Evolutionary conservation across 2,888 invertebrate species (phyloP), one percentile per base, ranked within the genome.

Genomic region (Lasioglossum figueresi): DNA sequence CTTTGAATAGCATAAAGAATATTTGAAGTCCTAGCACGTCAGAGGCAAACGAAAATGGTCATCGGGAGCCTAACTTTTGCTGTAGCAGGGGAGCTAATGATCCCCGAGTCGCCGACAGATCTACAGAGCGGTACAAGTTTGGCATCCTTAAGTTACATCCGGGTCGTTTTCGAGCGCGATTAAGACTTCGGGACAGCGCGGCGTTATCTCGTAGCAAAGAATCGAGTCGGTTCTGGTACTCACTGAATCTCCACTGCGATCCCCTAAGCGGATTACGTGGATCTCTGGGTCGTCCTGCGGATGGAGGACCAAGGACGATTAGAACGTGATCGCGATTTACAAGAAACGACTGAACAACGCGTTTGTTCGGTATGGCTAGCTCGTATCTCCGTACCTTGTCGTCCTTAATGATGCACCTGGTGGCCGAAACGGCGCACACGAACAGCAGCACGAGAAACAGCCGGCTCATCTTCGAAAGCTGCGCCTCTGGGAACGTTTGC

Each of bases 351-450:
- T 80, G 80, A 56, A 86, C 73, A 43, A 84, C 75, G 59, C 82
- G 87, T 71, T 78, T 83, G 43, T 34, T 70, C 63, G 89, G 88
- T 76, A 90, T 82, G 48, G 82, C 85, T 78, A 92, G 88, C 72
- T 88, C 82, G 88, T 86, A 89, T 88, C 80, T 88, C 75, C 82
- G 89, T 92, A 92, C 92, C 92, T 92, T 91, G 79, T 87, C 82
- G 76, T 90, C 88, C 31, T 88, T 82, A 68, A 88, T 43, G 80
- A 92, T 90, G 73, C 88, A 88, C n/a, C 84, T 80, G 59, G 87
- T 87, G 37, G 88, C 80, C 45, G 79, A 84, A 6, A 82, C 72
- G 73, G 83, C 72, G 77, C 83, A 89, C 63, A 84, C 84, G n/a
- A 93, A 52, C 78, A 88, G 71, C 48, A 83, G 68, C 37, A 90